Evolutionary conservation across 2,113 vertebrate species (phyloP).

Genomic region (Rhizomys pruinosus): DNA sequence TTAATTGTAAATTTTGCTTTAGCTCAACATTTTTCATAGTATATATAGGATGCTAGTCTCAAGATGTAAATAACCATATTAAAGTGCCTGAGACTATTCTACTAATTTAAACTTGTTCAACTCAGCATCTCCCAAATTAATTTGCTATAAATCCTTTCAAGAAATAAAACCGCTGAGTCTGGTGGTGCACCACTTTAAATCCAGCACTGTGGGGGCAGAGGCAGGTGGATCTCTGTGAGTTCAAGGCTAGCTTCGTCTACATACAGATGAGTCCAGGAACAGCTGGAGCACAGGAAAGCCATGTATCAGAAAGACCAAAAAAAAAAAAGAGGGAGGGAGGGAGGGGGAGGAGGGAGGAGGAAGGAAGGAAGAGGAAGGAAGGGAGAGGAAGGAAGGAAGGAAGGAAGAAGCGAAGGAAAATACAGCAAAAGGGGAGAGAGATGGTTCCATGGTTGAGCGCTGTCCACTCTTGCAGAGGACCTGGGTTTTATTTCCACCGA

Average conservation of each 20-base stretch:
- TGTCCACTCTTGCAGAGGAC: too few species aligned
- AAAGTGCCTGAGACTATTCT: neutral
- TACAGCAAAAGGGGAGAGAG: too few species aligned
- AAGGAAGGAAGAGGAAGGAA: too few species aligned
- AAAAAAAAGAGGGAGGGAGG: too few species aligned
- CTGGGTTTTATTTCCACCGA: too few species aligned
- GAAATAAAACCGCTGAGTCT: neutral
- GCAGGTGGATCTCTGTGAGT: neutral
- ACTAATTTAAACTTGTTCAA: neutral
- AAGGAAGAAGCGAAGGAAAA: too few species aligned
- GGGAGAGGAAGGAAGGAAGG: too few species aligned
- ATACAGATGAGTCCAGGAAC: neutral
- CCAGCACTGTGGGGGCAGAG: neutral
- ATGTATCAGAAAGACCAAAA: neutral
- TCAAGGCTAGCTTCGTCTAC: neutral
- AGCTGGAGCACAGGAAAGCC: neutral
- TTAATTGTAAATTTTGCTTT: neutral
- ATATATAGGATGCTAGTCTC: neutral
- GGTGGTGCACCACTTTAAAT: neutral
- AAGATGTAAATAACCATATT: too few species aligned
- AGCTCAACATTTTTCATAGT: neutral
- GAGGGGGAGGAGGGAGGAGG: too few species aligned
- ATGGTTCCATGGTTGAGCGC: too few species aligned
- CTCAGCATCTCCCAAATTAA: constrained; percentile 34
- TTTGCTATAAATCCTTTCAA: neutral